Evolutionary conservation across 2,888 invertebrate genomes (phyloP).

Genomic region (Ypsolopha sequella): DNA sequence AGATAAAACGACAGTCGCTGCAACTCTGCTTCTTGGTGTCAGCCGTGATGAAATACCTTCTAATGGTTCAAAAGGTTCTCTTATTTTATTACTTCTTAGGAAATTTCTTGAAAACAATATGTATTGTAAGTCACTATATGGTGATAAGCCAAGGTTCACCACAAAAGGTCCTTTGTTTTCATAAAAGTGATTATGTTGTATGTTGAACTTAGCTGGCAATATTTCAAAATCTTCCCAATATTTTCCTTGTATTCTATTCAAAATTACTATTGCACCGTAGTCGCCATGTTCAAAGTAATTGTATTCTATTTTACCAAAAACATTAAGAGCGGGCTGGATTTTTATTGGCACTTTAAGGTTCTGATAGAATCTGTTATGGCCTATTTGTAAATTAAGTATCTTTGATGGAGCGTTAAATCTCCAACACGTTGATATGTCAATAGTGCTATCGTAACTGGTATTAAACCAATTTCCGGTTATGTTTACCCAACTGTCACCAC

Average conservation of each 20-base stretch:
- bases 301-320: constrained; percentile 83
- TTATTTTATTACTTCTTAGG: constrained; percentile 86
- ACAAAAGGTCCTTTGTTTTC: constrained; percentile 92
- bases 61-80: constrained; percentile 83
- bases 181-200: constrained; percentile 91
- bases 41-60: constrained; percentile 77
- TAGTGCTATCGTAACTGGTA: constrained; percentile 80
- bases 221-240: constrained; percentile 84
- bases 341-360: constrained; percentile 82
- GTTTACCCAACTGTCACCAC: constrained; percentile 87
- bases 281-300: constrained; percentile 89
- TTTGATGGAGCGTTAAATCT: constrained; percentile 60
- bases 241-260: constrained; percentile 76
- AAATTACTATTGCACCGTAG: constrained; percentile 87
- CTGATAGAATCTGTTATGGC: constrained; percentile 86
- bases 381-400: constrained; percentile 78
- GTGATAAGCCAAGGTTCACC: constrained; percentile 87
- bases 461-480: constrained; percentile 93
- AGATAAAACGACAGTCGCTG: constrained; percentile 92
- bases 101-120: constrained; percentile 90
- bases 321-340: constrained; percentile 85
- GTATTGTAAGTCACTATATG: constrained; percentile 86
- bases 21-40: constrained; percentile 91
- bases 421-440: constrained; percentile 91
- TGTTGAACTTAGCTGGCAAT: constrained; percentile 76